Evolutionary conservation across 2,113 vertebrate genomes (phyloP), one percentile per base, ranked within the genome.

Genomic region (Lagopus leucura): DNA sequence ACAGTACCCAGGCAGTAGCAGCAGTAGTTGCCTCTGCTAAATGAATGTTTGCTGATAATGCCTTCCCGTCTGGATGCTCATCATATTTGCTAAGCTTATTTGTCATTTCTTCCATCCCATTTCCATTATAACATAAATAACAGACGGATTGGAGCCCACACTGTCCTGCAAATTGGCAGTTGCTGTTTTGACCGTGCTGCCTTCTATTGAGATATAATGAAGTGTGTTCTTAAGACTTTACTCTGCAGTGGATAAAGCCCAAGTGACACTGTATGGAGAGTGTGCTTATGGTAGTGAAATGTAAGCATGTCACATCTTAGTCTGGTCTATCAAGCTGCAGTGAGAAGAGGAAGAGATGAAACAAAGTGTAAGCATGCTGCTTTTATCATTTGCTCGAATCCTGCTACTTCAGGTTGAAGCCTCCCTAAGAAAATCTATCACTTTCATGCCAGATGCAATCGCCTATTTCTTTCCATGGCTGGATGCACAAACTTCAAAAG

Each of bases 181-280:
- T 76, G 86, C 88, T 95, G 1, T 91, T 93, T 80, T 87, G 94
- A 21, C 94, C 93, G 71, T 58, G 1, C 61, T 88, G 90, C 54
- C 63, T 91, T 92, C 89, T 90, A 77, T 21, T 91, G 88, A 87
- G 76, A 9, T 43, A 66, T 81, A 93, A 93, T 88, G 27, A 90
- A 90, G 47, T 13, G 10, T 80, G 88, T 38, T 95, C 55, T 10
- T 8, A 60, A 84, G 81, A 66, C 65, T 72, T 54, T 61, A 10
- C 72, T 70, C 76, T 82, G 61, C 17, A 0, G 3, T 11, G 54
- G 73, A 64, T 63, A 8, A 18, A 65, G 78, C 70, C 66, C 77
- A 6, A 17, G 7, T 0, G 7, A n/a, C 16, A 1, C 19, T 38
- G 10, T 6, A 10, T 3, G 3, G 25, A 42, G 66, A 0, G 1